A percentile compares a stretch with the other conserved stretches of the same genome.
These are phyloP conservation scores for Tetramorium alpestre DNA, from an alignment of 1,140 invertebrate genomes.

Conservation along the genomic window DNA sequence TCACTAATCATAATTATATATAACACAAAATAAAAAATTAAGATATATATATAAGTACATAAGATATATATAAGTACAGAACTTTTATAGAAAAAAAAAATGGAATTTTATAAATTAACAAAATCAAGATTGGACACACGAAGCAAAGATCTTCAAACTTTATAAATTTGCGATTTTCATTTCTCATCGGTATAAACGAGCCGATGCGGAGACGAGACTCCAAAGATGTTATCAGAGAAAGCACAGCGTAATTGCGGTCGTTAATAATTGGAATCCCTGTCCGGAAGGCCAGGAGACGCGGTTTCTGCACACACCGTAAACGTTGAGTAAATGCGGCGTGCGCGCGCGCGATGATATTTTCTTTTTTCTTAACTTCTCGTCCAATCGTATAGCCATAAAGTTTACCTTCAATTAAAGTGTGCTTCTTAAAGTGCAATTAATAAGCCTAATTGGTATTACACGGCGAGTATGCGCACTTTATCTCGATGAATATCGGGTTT, in stretches of 20 bases:
- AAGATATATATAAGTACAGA: not conserved
- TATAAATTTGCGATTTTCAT: not conserved
- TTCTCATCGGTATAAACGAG: not conserved
- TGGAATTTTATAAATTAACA: not conserved
- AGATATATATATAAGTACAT: not conserved
- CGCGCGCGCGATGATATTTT: constrained; percentile 25
- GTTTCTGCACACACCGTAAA: constrained; percentile 26
- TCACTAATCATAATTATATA: not conserved
- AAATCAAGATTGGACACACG: not conserved
- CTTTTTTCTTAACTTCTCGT: constrained; percentile 49
- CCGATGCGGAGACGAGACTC: not conserved
- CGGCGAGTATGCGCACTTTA: not conserved
- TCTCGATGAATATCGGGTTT: constrained; percentile 8
- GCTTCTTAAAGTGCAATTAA: constrained; percentile 62
- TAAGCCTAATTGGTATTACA: constrained; percentile 47
- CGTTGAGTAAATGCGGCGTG: constrained; percentile 1
- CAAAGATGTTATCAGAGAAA: constrained; percentile 70
- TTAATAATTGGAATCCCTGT: constrained; percentile 68
- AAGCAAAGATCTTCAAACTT: not conserved
- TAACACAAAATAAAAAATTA: not conserved
- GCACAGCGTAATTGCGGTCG: constrained; percentile 63
- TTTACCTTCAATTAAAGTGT: constrained; percentile 66
- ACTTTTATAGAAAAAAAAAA: not conserved
- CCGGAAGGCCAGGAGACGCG: constrained; percentile 1
- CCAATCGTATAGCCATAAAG: constrained; percentile 42